A percentile compares a stretch with the other conserved stretches of the same genome.
Conservation (phyloP, 2,113 vertebrate species). For the Haliaeetus leucogaster region DNA sequence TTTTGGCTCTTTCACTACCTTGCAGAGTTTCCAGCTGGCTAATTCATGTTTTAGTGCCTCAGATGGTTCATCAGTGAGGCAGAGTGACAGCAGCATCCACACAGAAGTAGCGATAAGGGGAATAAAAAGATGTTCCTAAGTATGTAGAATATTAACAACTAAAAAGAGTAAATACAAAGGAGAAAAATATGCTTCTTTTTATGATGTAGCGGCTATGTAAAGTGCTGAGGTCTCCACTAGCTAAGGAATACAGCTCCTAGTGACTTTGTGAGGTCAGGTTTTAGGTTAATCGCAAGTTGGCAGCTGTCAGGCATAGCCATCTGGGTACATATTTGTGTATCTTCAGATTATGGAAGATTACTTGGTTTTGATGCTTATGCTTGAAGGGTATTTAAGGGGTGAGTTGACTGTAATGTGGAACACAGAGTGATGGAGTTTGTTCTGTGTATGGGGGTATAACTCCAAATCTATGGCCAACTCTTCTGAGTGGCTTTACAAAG, state of each 20-base stretch:
- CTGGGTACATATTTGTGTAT: neutral
- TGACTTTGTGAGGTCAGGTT: neutral
- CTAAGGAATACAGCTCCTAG: neutral
- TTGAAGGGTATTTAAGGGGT: neutral
- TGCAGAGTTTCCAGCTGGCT: neutral
- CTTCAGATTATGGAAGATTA: neutral
- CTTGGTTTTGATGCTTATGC: neutral
- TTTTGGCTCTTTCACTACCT: neutral
- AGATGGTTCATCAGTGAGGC: neutral
- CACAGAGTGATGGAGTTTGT: neutral
- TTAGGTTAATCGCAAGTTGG: neutral
- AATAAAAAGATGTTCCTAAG: neutral
- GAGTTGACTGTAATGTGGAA: neutral
- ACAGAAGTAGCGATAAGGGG: neutral
- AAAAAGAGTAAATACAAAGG: neutral
- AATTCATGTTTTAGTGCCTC: neutral
- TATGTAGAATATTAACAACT: neutral
- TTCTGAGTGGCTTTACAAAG: neutral
- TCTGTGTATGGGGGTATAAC: neutral
- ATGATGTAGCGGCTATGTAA: neutral
- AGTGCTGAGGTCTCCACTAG: neutral
- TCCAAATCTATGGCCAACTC: neutral
- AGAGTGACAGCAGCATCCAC: neutral
- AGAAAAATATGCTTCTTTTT: neutral
- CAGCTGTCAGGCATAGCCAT: neutral